Conservation (phyloP, 1,140 invertebrate species). For the Ladona fulva region DNA sequence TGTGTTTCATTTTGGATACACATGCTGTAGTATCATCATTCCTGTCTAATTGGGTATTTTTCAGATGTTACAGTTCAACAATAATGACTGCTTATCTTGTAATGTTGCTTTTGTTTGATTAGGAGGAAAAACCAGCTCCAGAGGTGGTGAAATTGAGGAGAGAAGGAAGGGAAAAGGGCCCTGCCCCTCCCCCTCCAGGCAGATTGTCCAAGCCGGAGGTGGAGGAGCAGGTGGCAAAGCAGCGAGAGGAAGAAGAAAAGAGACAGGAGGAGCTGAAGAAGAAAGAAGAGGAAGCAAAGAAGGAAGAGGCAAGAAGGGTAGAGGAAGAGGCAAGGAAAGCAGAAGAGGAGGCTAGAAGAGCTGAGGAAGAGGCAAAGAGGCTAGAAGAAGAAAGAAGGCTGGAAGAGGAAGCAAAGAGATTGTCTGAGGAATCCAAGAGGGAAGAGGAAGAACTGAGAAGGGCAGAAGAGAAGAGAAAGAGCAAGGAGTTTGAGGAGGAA, state of each 20-base stretch:
- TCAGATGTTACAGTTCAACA: too few species aligned
- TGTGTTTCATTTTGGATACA: too few species aligned
- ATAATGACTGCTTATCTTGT: too few species aligned
- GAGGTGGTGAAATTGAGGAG: constrained; percentile 24
- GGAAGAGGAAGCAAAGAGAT: constrained; percentile 16
- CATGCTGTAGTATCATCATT: too few species aligned
- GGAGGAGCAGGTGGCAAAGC: constrained; percentile 16
- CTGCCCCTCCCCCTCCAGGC: constrained; percentile 40
- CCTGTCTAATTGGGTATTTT: too few species aligned
- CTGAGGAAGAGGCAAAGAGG: constrained; percentile 12
- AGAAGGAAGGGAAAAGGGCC: constrained; percentile 42
- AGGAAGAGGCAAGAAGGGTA: constrained; percentile 16
- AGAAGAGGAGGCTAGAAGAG: background rate
- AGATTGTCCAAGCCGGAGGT: constrained; percentile 22
- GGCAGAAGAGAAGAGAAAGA: background rate
- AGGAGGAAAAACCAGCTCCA: background rate
- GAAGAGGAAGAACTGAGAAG: constrained; percentile 17
- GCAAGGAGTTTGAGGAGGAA: constrained; percentile 1
- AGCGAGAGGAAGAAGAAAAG: constrained; percentile 19
- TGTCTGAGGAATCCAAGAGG: constrained; percentile 17
- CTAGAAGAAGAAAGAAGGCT: constrained; percentile 17
- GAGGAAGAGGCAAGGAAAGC: background rate
- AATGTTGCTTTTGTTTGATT: too few species aligned
- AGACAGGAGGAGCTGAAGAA: background rate
- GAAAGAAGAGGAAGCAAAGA: constrained; percentile 10